Evolutionary conservation across 2,888 invertebrate genomes (phyloP).

Genomic region (Cybosia mesomella): DNA sequence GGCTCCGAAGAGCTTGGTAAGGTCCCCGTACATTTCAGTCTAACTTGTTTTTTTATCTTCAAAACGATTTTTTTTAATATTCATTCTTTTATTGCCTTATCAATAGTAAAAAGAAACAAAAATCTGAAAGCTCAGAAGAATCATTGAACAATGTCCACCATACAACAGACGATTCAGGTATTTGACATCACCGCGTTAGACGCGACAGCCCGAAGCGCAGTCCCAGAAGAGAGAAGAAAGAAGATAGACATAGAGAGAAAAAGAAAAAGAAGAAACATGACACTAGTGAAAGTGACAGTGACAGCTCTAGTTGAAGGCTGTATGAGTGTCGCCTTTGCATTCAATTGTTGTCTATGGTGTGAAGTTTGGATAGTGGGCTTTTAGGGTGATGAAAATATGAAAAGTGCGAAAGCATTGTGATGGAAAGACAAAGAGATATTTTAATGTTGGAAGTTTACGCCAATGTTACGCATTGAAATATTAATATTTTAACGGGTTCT

Average conservation of each 20-base stretch:
- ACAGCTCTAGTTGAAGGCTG: conserved; percentile 75
- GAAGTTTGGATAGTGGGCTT: conserved; percentile 28
- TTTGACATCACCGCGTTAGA: conserved; percentile 83
- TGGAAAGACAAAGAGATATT: neutral
- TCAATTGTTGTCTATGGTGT: conserved; percentile 45
- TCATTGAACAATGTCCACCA: conserved; percentile 81
- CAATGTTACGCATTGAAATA: neutral
- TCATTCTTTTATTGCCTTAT: neutral
- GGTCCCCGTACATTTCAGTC: too few species aligned
- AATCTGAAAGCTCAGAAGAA: conserved; percentile 78
- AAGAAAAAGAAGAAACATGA: conserved; percentile 67
- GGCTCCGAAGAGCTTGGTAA: too few species aligned
- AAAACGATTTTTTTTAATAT: neutral
- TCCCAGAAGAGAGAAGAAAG: conserved; percentile 61
- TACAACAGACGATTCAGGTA: conserved; percentile 83
- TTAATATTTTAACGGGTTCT: neutral
- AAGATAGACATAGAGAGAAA: conserved; percentile 56
- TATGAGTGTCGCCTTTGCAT: conserved; percentile 35
- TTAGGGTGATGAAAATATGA: conserved; percentile 16
- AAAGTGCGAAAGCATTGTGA: conserved; percentile 9
- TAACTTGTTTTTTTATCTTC: neutral
- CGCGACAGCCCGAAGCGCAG: conserved; percentile 73
- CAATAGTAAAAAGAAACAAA: conserved; percentile 74
- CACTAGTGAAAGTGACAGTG: conserved; percentile 69
- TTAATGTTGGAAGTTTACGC: neutral